Conservation (phyloP, 2,888 invertebrate genomes). For the Tortrix viridana region DNA sequence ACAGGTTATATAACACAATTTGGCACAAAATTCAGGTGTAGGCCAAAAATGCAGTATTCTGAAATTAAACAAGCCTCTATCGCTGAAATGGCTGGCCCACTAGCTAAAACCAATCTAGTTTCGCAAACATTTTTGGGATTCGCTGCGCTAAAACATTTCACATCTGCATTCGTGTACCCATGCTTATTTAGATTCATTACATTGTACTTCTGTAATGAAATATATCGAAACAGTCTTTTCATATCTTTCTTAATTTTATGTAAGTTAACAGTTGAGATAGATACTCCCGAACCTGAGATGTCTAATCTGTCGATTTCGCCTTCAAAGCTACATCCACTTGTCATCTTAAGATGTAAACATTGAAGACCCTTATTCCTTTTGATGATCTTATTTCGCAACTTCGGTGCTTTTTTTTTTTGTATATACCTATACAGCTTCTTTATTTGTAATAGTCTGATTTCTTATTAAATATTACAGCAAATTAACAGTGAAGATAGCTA, state of each 20-base stretch:
- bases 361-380: no score
- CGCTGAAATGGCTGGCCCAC: slow-evolving; percentile 1
- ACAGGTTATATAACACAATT: no score
- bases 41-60: slow-evolving; percentile 1
- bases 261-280: background rate
- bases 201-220: background rate
- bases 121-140: slow-evolving; percentile 17
- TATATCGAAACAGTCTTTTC: background rate
- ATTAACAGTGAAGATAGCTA: no score
- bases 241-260: no score
- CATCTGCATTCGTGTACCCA: background rate
- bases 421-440: no score
- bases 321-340: no score
- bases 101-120: slow-evolving; percentile 9
- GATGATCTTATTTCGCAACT: no score
- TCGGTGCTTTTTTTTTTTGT: no score
- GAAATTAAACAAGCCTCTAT: background rate
- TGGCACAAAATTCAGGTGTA: background rate
- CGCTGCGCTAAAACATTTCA: background rate
- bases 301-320: background rate
- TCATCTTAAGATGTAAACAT: no score
- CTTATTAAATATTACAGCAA: no score
- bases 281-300: background rate
- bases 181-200: background rate
- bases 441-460: no score